Base-by-base conservation (phyloP, 2,888 invertebrate species). In the Lacanobia wlatinum region DNA sequence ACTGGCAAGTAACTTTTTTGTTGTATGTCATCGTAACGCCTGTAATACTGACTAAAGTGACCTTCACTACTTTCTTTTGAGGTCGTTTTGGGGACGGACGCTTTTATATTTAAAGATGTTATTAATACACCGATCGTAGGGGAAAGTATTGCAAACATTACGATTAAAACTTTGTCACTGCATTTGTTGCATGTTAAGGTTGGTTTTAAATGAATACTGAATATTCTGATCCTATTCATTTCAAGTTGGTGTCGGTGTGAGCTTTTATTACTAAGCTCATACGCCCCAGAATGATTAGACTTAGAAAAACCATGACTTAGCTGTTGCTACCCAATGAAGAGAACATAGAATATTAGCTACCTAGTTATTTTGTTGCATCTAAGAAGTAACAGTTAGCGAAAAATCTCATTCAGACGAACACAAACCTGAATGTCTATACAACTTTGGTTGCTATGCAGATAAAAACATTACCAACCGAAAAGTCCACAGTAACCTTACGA, bases 1-100 rank as follows among this genome's bases (percentile, higher is more conserved):
- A 94, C 87, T 88, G 87, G 80, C 92, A 88, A 92, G 94, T 91
- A 84, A 91, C 91, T 94, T 94, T 94, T 94, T 94, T 84, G 90
- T 94, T 89, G 88, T 89, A 90, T 93, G 92, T 87, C 92, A 91
- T 91, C 92, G 92, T 91, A 90, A 92, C 90, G 91, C 89, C 91
- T 91, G 94, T 94, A 94, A 92, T 92, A 90, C 88, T 90, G 89
- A 90, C 92, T 91, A 92, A 90, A 92, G 85, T 93, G 94, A 94
- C 94, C 94, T 95, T 94, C 92, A 88, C 76, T 83, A 89, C 95
- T 95, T 95, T 95, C 94, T 92, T 94, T 92, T 90, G 92, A 94
- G 95, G 95, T 93, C 95, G 90, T 81, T 77, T 83, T 83, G 72
- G 68, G 72, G 70, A 76, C 61, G 72, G 16, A 67, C 7, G 56